phyloP scores from a whole-genome alignment of 1,140 invertebrate genomes.

The Heterodera carotae region DNA sequence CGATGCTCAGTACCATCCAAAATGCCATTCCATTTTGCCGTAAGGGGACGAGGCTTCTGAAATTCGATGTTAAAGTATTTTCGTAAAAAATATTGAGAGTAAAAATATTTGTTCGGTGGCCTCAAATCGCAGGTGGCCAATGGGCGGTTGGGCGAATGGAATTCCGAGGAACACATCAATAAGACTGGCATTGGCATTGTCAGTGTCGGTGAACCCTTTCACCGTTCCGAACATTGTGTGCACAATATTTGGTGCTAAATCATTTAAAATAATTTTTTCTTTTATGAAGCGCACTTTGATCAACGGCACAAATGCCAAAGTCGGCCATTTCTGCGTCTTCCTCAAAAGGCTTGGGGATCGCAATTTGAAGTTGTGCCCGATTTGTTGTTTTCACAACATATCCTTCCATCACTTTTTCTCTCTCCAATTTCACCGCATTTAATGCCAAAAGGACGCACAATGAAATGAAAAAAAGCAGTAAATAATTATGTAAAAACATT shows the following conservation, averaged over 20 bases:
- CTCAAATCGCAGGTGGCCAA: constrained; percentile 30
- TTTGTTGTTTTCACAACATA: neutral
- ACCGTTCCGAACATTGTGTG: constrained; percentile 4
- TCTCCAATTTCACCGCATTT: neutral
- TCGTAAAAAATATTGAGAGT: neutral
- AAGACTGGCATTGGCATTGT: neutral
- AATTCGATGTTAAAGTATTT: neutral
- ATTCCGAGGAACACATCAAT: constrained; percentile 25
- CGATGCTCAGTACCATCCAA: constrained; percentile 31
- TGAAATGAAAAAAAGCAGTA: too few species aligned
- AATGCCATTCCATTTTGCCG: constrained; percentile 29
- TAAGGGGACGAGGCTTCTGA: constrained; percentile 37
- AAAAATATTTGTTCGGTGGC: neutral
- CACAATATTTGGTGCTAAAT: neutral
- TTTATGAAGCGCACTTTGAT: neutral
- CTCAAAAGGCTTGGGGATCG: neutral
- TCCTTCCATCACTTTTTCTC: neutral
- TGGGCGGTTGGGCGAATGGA: constrained; percentile 33
- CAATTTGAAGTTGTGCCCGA: neutral
- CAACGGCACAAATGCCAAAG: neutral
- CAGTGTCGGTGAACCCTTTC: constrained; percentile 12
- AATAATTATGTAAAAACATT: too few species aligned
- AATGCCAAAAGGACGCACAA: neutral
- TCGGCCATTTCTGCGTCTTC: neutral
- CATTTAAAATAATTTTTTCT: neutral